These are phyloP conservation scores for Cinara cedri DNA, from an alignment of 2,888 invertebrate species.

Conservation along the genomic window DNA sequence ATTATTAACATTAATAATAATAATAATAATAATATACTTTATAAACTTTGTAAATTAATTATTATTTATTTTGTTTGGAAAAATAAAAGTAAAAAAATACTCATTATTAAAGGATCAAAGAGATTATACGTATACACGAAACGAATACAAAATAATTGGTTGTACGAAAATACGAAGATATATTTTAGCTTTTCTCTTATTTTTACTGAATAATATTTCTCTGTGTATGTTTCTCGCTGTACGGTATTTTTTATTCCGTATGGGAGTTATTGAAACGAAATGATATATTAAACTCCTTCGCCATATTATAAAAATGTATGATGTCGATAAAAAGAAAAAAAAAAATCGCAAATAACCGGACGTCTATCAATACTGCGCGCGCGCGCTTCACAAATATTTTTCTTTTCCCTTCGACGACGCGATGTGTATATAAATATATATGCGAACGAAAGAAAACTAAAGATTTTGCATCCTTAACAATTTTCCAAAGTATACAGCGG, in stretches of 20 bases:
- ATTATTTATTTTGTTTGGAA: not conserved
- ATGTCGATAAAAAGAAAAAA: not conserved
- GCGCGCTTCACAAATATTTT: not conserved
- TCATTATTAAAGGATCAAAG: not conserved
- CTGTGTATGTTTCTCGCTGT: not conserved
- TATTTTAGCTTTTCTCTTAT: too few relatives aligned
- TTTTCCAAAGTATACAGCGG: not conserved
- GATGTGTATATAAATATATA: not conserved
- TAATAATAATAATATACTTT: too few relatives aligned
- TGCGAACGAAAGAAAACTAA: not conserved
- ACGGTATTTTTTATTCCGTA: too few relatives aligned
- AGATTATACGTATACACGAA: not conserved
- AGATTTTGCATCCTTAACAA: slow-evolving; percentile 6
- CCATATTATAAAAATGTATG: not conserved
- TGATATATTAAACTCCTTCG: not conserved
- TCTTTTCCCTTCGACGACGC: not conserved
- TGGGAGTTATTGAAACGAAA: not conserved
- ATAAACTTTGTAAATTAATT: not conserved
- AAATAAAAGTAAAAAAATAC: slow-evolving; percentile 6
- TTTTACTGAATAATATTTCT: not conserved
- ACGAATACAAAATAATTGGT: not conserved
- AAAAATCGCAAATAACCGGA: not conserved
- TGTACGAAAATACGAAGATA: too few relatives aligned
- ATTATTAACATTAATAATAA: not conserved
- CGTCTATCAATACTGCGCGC: not conserved